These are phyloP conservation scores for Epirrhoe alternata DNA, from an alignment of 2,888 invertebrate species.

Conservation along the genomic window DNA sequence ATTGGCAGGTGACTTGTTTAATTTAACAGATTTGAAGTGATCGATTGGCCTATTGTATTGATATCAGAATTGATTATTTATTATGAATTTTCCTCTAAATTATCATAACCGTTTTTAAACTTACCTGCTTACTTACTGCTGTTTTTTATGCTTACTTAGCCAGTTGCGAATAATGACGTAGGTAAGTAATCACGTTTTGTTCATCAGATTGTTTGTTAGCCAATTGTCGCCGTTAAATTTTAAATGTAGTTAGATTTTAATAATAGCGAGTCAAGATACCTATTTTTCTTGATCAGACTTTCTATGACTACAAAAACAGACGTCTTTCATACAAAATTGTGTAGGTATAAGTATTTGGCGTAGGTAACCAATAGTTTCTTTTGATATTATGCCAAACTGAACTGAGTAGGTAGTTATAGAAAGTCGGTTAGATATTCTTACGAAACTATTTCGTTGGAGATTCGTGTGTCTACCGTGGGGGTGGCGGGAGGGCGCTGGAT, in stretches of 20 bases:
- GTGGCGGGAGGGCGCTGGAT: slow-evolving; percentile 40
- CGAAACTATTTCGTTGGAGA: slow-evolving; percentile 60
- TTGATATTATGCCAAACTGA: not conserved
- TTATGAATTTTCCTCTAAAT: not conserved
- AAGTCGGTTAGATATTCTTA: slow-evolving; percentile 51
- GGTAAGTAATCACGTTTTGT: not conserved
- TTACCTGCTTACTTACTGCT: no score
- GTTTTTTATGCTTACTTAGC: no score
- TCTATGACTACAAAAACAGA: no score
- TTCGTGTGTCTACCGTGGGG: slow-evolving; percentile 45
- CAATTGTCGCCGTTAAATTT: not conserved
- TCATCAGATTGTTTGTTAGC: not conserved
- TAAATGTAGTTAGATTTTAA: not conserved
- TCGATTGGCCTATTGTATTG: slow-evolving; percentile 30
- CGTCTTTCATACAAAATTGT: not conserved
- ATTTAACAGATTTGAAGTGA: slow-evolving; percentile 39
- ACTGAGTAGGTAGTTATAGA: slow-evolving; percentile 58
- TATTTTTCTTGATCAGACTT: no score
- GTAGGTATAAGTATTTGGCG: not conserved
- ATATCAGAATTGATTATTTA: slow-evolving; percentile 4
- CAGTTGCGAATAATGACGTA: no score
- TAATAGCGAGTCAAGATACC: not conserved
- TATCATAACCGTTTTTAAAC: not conserved
- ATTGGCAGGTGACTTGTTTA: slow-evolving; percentile 46
- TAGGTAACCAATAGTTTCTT: not conserved